Base-by-base conservation (phyloP, 2,888 invertebrate species). In the Elmis aenea region DNA sequence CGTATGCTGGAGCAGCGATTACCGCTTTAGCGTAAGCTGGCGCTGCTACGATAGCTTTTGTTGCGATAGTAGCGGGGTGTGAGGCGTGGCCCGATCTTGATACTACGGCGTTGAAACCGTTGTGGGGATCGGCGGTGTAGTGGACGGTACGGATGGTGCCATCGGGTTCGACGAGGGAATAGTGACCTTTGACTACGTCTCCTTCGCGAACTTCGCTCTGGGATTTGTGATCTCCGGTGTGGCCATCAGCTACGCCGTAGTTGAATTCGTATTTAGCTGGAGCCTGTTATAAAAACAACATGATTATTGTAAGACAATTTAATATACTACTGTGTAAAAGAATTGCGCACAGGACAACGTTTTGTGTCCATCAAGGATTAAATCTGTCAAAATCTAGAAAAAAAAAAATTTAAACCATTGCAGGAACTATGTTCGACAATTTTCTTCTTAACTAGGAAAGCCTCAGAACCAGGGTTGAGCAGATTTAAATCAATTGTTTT, bases 241-340 rank as follows among this genome's bases (percentile, higher is more conserved):
- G 72, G 35, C 70, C 70, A 38, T 77, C 76, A 3, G 74, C 71
- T 30, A 77, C 76, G 15, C 74, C 71, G 45, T 77, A 76, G 53
- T 75, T 73, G 54, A 74, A 76, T 55, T 74, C 72, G 54, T 77
- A 76, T 64, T 74, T 75, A 13, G 77, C 76, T 51, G 76, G 75
- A 0, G 72, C 61, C 64, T 64, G 33, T 23, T n/a, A n/a, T n/a
- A n/a, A n/a, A n/a, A n/a, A n/a, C n/a, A n/a, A n/a, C n/a, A n/a
- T n/a, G 50, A 54, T 55, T 68, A 29, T 18, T 32, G 24, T n/a
- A 39, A 22, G 13, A 4, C 13, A 15, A 25, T 21, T 18, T 15
- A 20, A 51, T 36, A 42, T 39, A 35, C 39, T 33, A 33, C 26
- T 22, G 13, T 37, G 18, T 6, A 20, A 27, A 6, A 26, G 20